phyloP scores from a whole-genome alignment of 2,797 vertebrate species.

The Paratrypauchen microcephalus region DNA sequence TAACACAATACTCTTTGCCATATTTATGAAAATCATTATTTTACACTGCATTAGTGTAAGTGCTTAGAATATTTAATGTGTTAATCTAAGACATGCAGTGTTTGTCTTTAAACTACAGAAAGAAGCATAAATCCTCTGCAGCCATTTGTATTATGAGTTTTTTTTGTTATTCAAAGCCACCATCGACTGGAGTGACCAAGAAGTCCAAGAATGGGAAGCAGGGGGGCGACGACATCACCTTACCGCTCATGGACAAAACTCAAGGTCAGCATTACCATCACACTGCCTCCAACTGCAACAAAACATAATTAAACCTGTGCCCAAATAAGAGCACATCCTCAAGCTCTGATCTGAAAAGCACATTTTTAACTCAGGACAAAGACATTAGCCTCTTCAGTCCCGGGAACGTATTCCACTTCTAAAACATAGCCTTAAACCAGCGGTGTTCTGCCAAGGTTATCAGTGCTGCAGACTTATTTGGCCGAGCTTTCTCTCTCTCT shows the following conservation, averaged over 20 bases:
- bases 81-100: no score
- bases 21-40: no score
- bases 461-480: slow-evolving; percentile 49
- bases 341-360: slow-evolving; percentile 3
- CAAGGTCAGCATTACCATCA: slow-evolving; percentile 80
- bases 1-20: no score
- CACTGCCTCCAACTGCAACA: slow-evolving; percentile 23
- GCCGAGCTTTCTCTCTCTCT: slow-evolving; percentile 39
- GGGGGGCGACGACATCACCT: slow-evolving; percentile 92
- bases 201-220: slow-evolving; percentile 85
- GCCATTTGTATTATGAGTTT: not conserved
- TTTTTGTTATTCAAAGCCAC: slow-evolving; percentile 71
- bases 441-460: slow-evolving; percentile 58
- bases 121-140: not conserved
- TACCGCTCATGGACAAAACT: slow-evolving; percentile 95
- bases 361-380: slow-evolving; percentile 41
- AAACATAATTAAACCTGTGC: slow-evolving; percentile 33
- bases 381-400: slow-evolving; percentile 30
- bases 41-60: no score
- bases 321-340: slow-evolving; percentile 43
- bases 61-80: no score
- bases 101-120: no score
- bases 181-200: slow-evolving; percentile 78
- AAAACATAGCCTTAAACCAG: slow-evolving; percentile 42
- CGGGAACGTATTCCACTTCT: slow-evolving; percentile 33